phyloP scores from a whole-genome alignment of 2,113 vertebrate species.

The Erinaceus europaeus region DNA sequence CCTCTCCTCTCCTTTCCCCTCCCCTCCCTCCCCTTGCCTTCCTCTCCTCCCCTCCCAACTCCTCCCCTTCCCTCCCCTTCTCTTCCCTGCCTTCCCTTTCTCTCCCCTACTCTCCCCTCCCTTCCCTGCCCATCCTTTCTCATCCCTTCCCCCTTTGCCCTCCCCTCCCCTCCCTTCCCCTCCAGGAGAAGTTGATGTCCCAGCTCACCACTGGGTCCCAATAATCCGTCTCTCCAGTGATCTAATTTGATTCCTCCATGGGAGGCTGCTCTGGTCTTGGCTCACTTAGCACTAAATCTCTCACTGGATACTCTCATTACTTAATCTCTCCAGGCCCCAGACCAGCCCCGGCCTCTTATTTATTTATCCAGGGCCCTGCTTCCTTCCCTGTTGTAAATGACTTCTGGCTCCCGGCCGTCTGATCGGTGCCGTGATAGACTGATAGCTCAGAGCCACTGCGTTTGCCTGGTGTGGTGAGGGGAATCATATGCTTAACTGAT shows the following conservation, averaged over 20 bases:
- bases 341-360: slow-evolving; percentile 51
- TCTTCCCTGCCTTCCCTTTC: too few relatives aligned
- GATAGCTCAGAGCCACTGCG: slow-evolving; percentile 62
- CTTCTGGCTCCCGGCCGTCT: slow-evolving; percentile 68
- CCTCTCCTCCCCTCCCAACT: too few relatives aligned
- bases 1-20: too few relatives aligned
- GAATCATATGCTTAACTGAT: slow-evolving; percentile 74
- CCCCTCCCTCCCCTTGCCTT: too few relatives aligned
- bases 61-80: too few relatives aligned
- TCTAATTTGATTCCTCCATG: slow-evolving; percentile 73
- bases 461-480: slow-evolving; percentile 74
- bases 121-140: too few relatives aligned
- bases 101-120: too few relatives aligned
- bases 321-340: slow-evolving; percentile 66
- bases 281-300: slow-evolving; percentile 73
- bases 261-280: slow-evolving; percentile 63
- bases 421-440: slow-evolving; percentile 68
- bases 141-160: too few relatives aligned
- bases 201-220: slow-evolving; percentile 58
- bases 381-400: slow-evolving; percentile 74
- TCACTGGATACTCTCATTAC: slow-evolving; percentile 69
- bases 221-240: slow-evolving; percentile 64
- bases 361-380: slow-evolving; percentile 74
- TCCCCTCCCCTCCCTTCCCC: slow-evolving; percentile 39
- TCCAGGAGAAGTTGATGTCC: slow-evolving; percentile 45